A percentile compares a stretch with the other conserved stretches of the same genome.
Evolutionary conservation across 2,888 invertebrate species (phyloP).

Genomic region (Leptopilina drosophilae): DNA sequence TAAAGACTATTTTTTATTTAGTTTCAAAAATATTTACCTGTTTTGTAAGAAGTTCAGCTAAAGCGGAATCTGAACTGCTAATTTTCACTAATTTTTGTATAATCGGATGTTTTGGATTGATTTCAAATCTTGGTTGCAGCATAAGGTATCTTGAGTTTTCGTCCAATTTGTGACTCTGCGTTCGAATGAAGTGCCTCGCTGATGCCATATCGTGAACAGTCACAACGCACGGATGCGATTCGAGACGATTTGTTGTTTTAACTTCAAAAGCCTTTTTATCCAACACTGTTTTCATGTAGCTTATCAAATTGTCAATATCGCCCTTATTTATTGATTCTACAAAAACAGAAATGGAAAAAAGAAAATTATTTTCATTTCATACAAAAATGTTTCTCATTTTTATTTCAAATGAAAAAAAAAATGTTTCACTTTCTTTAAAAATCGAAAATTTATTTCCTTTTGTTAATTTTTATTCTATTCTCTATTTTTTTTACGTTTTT

Average conservation of each 20-base stretch:
- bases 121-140: slow-evolving; percentile 93
- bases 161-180: slow-evolving; percentile 88
- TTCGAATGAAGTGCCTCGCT: slow-evolving; percentile 95
- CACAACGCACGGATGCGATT: slow-evolving; percentile 94
- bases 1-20: too few relatives aligned
- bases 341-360: slow-evolving; percentile 43
- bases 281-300: slow-evolving; percentile 87
- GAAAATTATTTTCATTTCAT: too few relatives aligned
- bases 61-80: slow-evolving; percentile 84
- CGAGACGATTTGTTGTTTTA: slow-evolving; percentile 89
- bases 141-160: slow-evolving; percentile 92
- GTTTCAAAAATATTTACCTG: slow-evolving; percentile 78
- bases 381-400: slow-evolving; percentile 30
- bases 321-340: slow-evolving; percentile 83
- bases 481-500: too few relatives aligned
- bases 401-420: slow-evolving; percentile 19
- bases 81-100: slow-evolving; percentile 91
- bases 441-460: too few relatives aligned
- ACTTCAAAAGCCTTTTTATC: slow-evolving; percentile 89
- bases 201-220: slow-evolving; percentile 98
- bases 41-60: slow-evolving; percentile 90
- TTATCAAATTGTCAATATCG: slow-evolving; percentile 88
- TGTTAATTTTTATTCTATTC: too few relatives aligned
- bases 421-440: not conserved
- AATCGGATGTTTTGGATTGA: slow-evolving; percentile 95